Conservation (phyloP, 92 coral and sea anemone genomes). For the Galaxea fascicularis region DNA sequence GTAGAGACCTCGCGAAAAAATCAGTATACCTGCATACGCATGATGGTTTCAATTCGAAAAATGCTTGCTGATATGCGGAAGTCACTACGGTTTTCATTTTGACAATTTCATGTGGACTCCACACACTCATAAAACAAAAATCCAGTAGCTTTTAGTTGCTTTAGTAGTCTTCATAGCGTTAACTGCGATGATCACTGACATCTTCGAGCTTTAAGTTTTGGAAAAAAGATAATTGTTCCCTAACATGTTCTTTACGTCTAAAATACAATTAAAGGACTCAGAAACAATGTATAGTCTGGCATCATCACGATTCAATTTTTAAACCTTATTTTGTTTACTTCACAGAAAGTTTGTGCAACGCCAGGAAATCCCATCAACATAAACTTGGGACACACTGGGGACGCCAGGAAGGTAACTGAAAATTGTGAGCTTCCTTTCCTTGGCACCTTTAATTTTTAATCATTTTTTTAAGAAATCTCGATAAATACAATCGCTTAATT, state of each 20-base stretch:
- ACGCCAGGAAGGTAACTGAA: not conserved
- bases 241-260: not conserved
- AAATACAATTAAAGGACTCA: not conserved
- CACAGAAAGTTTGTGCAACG: not conserved
- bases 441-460: no score
- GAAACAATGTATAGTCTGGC: not conserved
- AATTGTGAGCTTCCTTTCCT: not conserved
- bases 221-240: no score
- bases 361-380: constrained; percentile 4
- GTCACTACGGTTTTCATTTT: not conserved
- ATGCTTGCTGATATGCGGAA: not conserved
- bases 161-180: not conserved
- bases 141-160: not conserved
- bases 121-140: not conserved
- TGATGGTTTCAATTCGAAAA: not conserved
- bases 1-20: not conserved
- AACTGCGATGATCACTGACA: not conserved
- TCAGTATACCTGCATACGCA: not conserved
- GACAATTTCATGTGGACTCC: not conserved
- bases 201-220: no score
- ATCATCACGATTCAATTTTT: not conserved
- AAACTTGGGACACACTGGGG: not conserved
- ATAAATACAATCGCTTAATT: not conserved
- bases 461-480: not conserved
- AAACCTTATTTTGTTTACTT: not conserved